These are phyloP conservation scores for Eretmocerus hayati DNA, from an alignment of 2,888 invertebrate species.

Conservation along the genomic window DNA sequence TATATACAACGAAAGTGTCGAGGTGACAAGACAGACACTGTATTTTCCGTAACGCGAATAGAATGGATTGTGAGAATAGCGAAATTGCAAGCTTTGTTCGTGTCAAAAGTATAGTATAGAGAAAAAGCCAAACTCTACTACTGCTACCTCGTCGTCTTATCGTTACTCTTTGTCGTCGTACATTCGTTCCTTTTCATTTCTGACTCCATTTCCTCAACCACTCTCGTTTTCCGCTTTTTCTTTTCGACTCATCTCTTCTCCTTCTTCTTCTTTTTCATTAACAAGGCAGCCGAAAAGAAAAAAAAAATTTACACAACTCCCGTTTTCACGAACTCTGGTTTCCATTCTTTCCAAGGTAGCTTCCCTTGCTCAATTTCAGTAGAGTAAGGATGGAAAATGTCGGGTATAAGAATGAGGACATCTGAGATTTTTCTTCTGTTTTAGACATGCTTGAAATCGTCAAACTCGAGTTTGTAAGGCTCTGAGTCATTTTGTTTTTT, in stretches of 20 bases:
- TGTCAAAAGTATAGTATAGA: too few species aligned
- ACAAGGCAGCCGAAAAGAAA: slow-evolving; percentile 1
- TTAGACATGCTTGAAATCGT: too few species aligned
- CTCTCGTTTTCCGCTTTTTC: slow-evolving; percentile 14
- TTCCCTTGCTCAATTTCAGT: too few species aligned
- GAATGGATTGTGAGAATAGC: slow-evolving; percentile 30
- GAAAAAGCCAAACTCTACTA: slow-evolving; percentile 26
- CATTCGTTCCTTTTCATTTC: slow-evolving; percentile 16
- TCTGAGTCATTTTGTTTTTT: too few species aligned
- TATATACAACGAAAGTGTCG: slow-evolving; percentile 14
- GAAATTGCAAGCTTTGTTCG: slow-evolving; percentile 42
- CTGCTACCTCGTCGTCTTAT: slow-evolving; percentile 15
- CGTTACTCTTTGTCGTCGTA: slow-evolving; percentile 14
- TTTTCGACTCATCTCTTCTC: slow-evolving; percentile 3
- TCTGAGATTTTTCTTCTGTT: too few species aligned
- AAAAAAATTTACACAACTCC: not conserved
- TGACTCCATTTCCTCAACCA: slow-evolving; percentile 8
- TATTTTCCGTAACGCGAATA: slow-evolving; percentile 31
- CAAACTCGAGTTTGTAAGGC: too few species aligned
- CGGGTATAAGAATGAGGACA: too few species aligned
- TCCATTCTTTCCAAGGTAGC: too few species aligned
- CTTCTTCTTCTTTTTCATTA: slow-evolving; percentile 19
- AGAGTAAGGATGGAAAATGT: too few species aligned
- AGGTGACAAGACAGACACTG: slow-evolving; percentile 31
- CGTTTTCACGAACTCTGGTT: too few species aligned